Conservation (phyloP, 2,113 vertebrate species). For the Hydrochoerus hydrochaeris region DNA sequence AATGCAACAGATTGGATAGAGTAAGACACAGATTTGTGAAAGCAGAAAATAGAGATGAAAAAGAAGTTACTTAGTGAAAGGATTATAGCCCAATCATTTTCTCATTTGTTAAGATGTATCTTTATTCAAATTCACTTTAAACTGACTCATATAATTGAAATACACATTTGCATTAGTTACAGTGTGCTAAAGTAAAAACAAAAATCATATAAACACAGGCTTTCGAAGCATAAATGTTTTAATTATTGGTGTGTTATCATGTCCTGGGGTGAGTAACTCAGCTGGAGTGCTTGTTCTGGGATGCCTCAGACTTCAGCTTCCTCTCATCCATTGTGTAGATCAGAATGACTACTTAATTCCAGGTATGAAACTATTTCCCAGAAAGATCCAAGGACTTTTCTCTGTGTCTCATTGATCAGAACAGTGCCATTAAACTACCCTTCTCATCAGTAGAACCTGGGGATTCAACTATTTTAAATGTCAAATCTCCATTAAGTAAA, state of each 20-base stretch:
- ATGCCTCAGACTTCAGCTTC: background rate
- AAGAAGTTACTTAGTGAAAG: background rate
- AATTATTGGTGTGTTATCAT: background rate
- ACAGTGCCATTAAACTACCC: background rate
- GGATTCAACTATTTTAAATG: background rate
- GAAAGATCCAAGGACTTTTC: background rate
- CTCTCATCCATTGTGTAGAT: background rate
- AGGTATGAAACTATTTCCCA: background rate
- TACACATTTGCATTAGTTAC: background rate
- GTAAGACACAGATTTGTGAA: background rate
- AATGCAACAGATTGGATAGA: background rate
- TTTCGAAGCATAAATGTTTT: background rate
- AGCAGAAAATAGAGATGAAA: background rate
- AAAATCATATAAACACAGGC: background rate
- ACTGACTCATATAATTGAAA: background rate
- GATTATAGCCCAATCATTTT: background rate
- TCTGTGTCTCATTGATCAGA: background rate
- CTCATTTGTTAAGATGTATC: background rate
- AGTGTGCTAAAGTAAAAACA: background rate
- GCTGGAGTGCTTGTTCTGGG: background rate
- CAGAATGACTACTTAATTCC: background rate
- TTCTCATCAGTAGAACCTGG: background rate
- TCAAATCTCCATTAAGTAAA: background rate
- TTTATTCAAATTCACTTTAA: slow-evolving; percentile 22
- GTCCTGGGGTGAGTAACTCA: background rate